A percentile compares a stretch with the other conserved stretches of the same genome.
Evolutionary conservation across 1,140 invertebrate genomes (phyloP).

Genomic region (Zaprionus lachaisei): DNA sequence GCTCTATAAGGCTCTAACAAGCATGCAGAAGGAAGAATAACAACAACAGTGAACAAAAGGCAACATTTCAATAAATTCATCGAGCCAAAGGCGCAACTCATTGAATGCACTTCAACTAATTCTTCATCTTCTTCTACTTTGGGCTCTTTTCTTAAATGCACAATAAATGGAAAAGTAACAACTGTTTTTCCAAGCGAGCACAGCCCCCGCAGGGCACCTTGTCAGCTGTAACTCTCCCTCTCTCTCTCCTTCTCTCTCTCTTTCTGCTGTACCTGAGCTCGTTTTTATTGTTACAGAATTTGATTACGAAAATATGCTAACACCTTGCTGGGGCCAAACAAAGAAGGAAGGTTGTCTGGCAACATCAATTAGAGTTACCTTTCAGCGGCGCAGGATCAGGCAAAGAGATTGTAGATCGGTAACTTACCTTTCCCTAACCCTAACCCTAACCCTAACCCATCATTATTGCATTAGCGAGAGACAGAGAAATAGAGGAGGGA

Average conservation of each 20-base stretch:
- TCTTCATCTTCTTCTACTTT: conserved; percentile 11
- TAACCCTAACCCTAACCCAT: conserved; percentile 22
- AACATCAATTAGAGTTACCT: conserved; percentile 82
- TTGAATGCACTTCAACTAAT: conserved; percentile 75
- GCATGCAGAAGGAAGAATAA: background rate
- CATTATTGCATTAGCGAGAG: conserved; percentile 67
- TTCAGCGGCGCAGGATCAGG: conserved; percentile 72
- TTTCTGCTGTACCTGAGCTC: conserved; percentile 34
- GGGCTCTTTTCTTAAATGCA: conserved; percentile 56
- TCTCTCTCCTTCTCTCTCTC: background rate
- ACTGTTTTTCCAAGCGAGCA: conserved; percentile 64
- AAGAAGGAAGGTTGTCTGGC: conserved; percentile 53
- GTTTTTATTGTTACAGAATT: conserved; percentile 75
- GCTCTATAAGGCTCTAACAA: background rate
- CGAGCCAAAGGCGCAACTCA: conserved; percentile 55
- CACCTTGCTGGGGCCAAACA: conserved; percentile 75
- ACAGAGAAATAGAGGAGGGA: background rate
- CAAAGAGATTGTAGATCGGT: background rate
- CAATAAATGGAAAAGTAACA: conserved; percentile 81
- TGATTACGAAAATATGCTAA: conserved; percentile 81
- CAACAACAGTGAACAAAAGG: conserved; percentile 40
- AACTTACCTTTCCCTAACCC: too few relatives aligned
- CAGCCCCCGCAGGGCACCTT: conserved; percentile 27
- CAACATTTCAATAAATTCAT: conserved; percentile 77
- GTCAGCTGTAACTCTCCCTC: conserved; percentile 54